Evolutionary conservation across 1,140 invertebrate genomes (phyloP).

Genomic region (Lasioglossum albipes): DNA sequence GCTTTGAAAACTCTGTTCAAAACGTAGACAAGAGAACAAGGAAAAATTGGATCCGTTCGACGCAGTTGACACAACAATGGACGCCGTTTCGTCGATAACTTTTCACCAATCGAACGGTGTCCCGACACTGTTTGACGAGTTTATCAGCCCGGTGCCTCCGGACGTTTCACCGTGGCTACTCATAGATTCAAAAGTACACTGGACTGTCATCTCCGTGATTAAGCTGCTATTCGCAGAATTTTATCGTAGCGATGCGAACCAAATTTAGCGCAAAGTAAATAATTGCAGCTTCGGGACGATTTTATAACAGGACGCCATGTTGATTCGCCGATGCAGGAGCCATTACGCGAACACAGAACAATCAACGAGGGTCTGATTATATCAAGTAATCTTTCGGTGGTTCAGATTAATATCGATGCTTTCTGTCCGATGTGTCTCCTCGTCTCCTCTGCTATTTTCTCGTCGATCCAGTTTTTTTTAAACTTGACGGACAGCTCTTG

Average conservation of each 20-base stretch:
- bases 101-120: neutral
- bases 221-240: slow-evolving; percentile 54
- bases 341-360: too few species aligned
- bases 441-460: too few species aligned
- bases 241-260: neutral
- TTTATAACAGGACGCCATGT: slow-evolving; percentile 2
- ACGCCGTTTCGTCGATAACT: neutral
- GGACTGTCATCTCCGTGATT: slow-evolving; percentile 61
- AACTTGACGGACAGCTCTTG: too few species aligned
- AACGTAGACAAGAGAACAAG: neutral
- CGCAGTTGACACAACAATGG: neutral
- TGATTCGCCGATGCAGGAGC: slow-evolving; percentile 4
- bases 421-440: too few species aligned
- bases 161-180: slow-evolving; percentile 40
- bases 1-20: neutral
- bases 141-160: slow-evolving; percentile 22
- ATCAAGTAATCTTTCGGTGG: too few species aligned
- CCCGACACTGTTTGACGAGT: slow-evolving; percentile 24
- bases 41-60: slow-evolving; percentile 8
- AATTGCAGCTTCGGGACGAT: slow-evolving; percentile 50
- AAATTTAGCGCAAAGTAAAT: slow-evolving; percentile 57
- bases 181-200: slow-evolving; percentile 57
- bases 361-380: too few species aligned
- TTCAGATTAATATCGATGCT: too few species aligned
- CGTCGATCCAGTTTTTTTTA: too few species aligned